Conservation (phyloP, 2,888 invertebrate genomes). For the Drosophila dives region DNA sequence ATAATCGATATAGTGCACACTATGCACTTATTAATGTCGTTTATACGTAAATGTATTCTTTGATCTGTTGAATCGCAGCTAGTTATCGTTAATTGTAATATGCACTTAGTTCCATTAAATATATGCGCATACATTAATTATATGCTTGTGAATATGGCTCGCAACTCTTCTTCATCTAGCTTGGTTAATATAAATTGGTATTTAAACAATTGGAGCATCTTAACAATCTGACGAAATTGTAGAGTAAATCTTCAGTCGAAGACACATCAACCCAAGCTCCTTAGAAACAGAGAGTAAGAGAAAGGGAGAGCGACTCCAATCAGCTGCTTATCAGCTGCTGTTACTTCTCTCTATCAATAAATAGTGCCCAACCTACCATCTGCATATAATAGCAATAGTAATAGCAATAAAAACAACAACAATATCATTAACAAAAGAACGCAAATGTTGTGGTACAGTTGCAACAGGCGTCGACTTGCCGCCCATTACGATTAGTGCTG, state of each 20-base stretch:
- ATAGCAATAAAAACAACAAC: slow-evolving; percentile 14
- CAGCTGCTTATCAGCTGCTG: slow-evolving; percentile 3
- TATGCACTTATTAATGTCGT: slow-evolving; percentile 31
- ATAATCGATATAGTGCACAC: slow-evolving; percentile 21
- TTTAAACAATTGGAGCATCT: background rate
- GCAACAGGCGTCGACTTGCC: slow-evolving; percentile 23
- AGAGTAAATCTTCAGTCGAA: background rate
- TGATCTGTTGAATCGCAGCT: slow-evolving; percentile 50
- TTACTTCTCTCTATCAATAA: background rate
- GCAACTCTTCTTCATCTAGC: background rate
- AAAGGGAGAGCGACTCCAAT: background rate
- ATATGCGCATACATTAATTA: background rate
- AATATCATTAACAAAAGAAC: slow-evolving; percentile 35
- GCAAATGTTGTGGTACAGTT: slow-evolving; percentile 38
- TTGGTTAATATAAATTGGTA: background rate
- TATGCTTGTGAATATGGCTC: background rate
- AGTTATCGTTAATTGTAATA: slow-evolving; percentile 60
- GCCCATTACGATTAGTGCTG: slow-evolving; percentile 21
- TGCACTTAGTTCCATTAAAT: slow-evolving; percentile 28
- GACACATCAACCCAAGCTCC: background rate
- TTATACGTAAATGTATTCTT: slow-evolving; percentile 51
- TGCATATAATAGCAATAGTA: slow-evolving; percentile 3
- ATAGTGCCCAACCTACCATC: background rate
- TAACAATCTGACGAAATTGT: background rate
- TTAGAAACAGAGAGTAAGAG: background rate